Base-by-base conservation (phyloP, 2,888 invertebrate species). In the Eremobia ochroleuca region DNA sequence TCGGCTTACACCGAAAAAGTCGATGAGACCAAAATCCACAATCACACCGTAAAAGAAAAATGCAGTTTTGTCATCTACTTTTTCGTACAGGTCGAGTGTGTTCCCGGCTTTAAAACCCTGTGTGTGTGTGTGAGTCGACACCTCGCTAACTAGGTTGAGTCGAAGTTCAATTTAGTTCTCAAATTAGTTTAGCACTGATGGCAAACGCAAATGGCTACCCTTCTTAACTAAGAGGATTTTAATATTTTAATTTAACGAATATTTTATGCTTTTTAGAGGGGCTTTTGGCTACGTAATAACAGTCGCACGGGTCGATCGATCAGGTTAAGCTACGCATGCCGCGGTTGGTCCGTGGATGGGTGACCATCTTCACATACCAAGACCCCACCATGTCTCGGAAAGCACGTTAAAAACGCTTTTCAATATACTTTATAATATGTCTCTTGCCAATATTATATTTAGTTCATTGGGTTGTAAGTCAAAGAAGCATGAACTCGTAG, bases 101-200 rank as follows among this genome's bases (percentile, higher is more conserved):
- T 77, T 66, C n/a, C 66, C 46, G 37, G 77, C 74, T 72, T 82
- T 80, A 80, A 81, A 76, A 31, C 67, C 64, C 59, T 31, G 69
- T 87, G 74, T 89, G 90, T 91, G 90, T 31, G 69, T 87, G 74
- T 89, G 90, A 91, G 90, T 85, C 88, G 89, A 88, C 90, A 88
- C 83, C 87, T 85, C 81, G 85, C 88, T 90, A 91, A 91, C 91
- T 91, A 86, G 91, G 90, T 94, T 90, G 91, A 93, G 92, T 91
- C 92, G 91, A 88, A 89, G 92, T 92, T 92, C 92, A 92, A 92
- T 92, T 93, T 90, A 90, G 88, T 88, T 90, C 90, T 90, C 80
- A 90, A 92, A 92, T 93, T 92, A 91, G 90, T 90, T 92, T 92
- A 90, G 85, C 77, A 88, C 87, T 88, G 90, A 91, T 87, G 86